Evolutionary conservation across 2,888 invertebrate genomes (phyloP).

Genomic region (Corbicula japonica): DNA sequence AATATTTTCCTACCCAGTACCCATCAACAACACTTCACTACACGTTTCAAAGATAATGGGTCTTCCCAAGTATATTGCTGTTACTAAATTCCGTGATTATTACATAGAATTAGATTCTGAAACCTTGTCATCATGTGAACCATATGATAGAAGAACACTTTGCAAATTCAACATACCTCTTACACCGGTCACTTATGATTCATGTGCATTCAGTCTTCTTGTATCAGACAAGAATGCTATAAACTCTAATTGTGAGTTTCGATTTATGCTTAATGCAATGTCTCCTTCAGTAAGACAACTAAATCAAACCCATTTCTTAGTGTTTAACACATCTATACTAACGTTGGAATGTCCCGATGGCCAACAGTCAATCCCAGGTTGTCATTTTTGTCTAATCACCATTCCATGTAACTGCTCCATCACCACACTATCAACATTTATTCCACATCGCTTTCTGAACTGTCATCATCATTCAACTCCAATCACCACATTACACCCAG

Average conservation of each 20-base stretch:
- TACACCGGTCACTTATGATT: not conserved
- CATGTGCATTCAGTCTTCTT: slow-evolving; percentile 5
- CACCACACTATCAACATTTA: slow-evolving; percentile 16
- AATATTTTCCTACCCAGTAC: slow-evolving; percentile 25
- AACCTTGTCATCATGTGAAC: not conserved
- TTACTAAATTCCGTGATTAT: not conserved
- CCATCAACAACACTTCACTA: slow-evolving; percentile 14
- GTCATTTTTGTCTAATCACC: slow-evolving; percentile 43
- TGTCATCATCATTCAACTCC: slow-evolving; percentile 17
- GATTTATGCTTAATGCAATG: slow-evolving; percentile 11
- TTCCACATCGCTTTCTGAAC: slow-evolving; percentile 26
- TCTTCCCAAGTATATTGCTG: slow-evolving; percentile 3
- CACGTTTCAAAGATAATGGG: slow-evolving; percentile 24
- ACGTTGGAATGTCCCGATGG: not conserved
- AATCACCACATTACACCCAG: slow-evolving; percentile 23
- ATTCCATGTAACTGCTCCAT: slow-evolving; percentile 48
- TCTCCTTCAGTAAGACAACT: slow-evolving; percentile 9
- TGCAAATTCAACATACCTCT: slow-evolving; percentile 23
- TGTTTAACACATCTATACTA: slow-evolving; percentile 17
- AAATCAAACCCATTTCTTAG: slow-evolving; percentile 11
- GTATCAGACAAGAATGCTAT: slow-evolving; percentile 14
- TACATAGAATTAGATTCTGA: slow-evolving; percentile 14
- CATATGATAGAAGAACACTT: not conserved
- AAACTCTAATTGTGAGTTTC: slow-evolving; percentile 24
- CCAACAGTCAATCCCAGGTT: slow-evolving; percentile 20